Percentiles rank a stretch among this genome's conserved stretches.
Evolutionary conservation across 2,113 vertebrate genomes (phyloP).

Genomic region (Brienomyrus brachyistius): DNA sequence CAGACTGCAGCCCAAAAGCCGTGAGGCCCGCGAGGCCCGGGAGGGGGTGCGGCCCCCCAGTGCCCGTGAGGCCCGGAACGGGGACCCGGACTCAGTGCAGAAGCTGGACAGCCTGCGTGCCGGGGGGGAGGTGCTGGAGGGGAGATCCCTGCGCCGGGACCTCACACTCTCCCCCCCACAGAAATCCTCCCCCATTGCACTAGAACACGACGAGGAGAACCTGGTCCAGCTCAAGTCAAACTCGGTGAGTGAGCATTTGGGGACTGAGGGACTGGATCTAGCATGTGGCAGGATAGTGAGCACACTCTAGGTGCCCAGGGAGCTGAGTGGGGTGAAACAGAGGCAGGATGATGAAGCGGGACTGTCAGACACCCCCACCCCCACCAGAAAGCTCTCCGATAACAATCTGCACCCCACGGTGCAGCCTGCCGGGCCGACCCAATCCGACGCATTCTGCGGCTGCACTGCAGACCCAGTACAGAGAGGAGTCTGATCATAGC

Average conservation of each 20-base stretch:
- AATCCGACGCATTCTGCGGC: background rate
- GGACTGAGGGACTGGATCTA: background rate
- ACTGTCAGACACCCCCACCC: background rate
- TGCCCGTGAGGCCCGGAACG: slow-evolving; percentile 19
- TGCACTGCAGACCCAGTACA: background rate
- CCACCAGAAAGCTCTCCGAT: background rate
- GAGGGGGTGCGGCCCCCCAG: slow-evolving; percentile 28
- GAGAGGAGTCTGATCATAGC: background rate
- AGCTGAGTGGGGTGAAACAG: background rate
- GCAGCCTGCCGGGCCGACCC: background rate
- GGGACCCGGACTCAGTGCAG: slow-evolving; percentile 57
- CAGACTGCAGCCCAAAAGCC: slow-evolving; percentile 74
- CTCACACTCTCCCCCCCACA: slow-evolving; percentile 88
- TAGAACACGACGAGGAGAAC: slow-evolving; percentile 71
- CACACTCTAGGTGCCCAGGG: background rate
- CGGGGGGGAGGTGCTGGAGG: slow-evolving; percentile 73
- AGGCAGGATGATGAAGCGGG: background rate
- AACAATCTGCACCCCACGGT: background rate
- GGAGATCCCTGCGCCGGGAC: slow-evolving; percentile 82
- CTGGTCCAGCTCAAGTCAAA: slow-evolving; percentile 74
- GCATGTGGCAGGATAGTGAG: background rate
- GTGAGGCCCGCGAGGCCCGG: slow-evolving; percentile 30
- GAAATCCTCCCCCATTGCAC: slow-evolving; percentile 84
- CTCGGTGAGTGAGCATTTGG: slow-evolving; percentile 67
- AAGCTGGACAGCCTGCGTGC: slow-evolving; percentile 75